Evolutionary conservation across 2,797 vertebrate species (phyloP).

Genomic region (Synaphobranchus kaupii): DNA sequence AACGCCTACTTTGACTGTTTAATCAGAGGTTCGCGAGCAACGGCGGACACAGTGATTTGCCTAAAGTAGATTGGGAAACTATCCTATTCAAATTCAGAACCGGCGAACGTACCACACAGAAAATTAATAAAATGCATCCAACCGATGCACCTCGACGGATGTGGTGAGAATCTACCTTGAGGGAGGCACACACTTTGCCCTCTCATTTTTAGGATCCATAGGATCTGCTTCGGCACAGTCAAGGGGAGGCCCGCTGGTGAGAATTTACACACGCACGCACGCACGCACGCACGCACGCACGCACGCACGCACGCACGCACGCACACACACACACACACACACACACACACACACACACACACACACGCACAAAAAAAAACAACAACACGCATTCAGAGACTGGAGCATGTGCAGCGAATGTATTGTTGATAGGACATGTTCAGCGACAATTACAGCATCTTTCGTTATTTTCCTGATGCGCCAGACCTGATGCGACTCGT

Average conservation of each 20-base stretch:
- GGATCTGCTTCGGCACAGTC: neutral
- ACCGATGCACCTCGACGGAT: too few relatives aligned
- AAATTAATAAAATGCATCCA: too few relatives aligned
- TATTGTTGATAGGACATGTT: constrained; percentile 27
- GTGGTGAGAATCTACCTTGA: too few relatives aligned
- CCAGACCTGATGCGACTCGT: constrained; percentile 14
- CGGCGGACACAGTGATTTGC: too few relatives aligned
- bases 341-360: neutral
- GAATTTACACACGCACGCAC: neutral
- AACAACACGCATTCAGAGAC: neutral
- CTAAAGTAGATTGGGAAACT: too few relatives aligned
- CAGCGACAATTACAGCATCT: constrained; percentile 30
- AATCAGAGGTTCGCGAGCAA: too few relatives aligned
- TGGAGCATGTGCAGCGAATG: constrained; percentile 17
- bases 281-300: neutral
- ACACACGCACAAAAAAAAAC: neutral
- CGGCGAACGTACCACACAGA: too few relatives aligned
- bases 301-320: neutral
- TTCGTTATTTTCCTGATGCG: constrained; percentile 35
- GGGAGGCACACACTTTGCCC: constrained; percentile 29
- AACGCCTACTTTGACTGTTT: too few relatives aligned
- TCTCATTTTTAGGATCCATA: neutral
- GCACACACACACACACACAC: neutral
- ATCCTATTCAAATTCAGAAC: too few relatives aligned
- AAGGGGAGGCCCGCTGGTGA: neutral